phyloP scores from a whole-genome alignment of 2,797 vertebrate genomes.

The Sciurus carolinensis region DNA sequence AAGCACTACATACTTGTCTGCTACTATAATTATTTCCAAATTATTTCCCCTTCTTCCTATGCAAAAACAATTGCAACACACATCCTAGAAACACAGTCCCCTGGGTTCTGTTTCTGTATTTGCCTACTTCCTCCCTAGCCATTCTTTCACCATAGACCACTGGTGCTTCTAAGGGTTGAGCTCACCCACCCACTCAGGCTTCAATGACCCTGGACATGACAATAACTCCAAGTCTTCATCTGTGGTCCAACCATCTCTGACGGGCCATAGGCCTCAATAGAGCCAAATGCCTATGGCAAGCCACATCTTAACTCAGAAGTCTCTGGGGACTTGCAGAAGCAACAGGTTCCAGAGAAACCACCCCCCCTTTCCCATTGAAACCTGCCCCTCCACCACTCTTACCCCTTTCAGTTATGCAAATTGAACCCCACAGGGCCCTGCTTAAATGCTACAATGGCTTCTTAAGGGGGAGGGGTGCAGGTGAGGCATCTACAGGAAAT shows the following conservation, averaged over 20 bases:
- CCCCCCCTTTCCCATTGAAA: not conserved
- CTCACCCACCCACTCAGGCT: not conserved
- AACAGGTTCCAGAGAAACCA: not conserved
- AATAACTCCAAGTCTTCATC: slow-evolving; percentile 49
- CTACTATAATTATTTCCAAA: slow-evolving; percentile 51
- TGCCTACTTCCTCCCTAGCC: not conserved
- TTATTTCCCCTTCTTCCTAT: slow-evolving; percentile 39
- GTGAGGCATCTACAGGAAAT: not conserved
- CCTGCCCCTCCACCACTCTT: not conserved
- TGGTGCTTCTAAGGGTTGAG: not conserved
- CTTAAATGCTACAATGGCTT: not conserved
- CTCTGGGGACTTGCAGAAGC: not conserved
- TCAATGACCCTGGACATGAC: not conserved
- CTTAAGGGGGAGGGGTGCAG: not conserved
- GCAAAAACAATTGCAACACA: slow-evolving; percentile 34
- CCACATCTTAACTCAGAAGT: not conserved
- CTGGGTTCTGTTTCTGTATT: not conserved
- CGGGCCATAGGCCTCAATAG: not conserved
- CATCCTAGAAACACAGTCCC: not conserved
- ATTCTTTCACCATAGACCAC: not conserved
- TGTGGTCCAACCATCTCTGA: not conserved
- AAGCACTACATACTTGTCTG: slow-evolving; percentile 42
- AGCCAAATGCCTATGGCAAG: not conserved
- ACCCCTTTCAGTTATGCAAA: not conserved
- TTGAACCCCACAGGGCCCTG: not conserved